Percentiles rank a stretch among this genome's conserved stretches.
Conservation (phyloP, 2,113 vertebrate species). For the Hiodon tergisus region DNA sequence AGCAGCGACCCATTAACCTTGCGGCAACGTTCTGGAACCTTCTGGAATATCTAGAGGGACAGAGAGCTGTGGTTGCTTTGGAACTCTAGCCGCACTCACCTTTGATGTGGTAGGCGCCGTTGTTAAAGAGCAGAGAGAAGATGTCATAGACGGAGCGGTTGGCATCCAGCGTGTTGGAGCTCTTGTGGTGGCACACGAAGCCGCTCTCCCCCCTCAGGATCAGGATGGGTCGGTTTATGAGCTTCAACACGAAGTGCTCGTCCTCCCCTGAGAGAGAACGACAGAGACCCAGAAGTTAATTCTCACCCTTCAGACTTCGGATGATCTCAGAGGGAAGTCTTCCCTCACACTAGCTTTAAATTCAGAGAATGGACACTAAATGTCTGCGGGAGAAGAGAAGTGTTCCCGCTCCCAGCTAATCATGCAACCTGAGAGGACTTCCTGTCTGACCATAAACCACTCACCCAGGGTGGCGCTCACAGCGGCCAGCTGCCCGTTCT, state of each 20-base stretch:
- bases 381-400: too few species aligned
- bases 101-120: slow-evolving; percentile 88
- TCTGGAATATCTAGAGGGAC: too few species aligned
- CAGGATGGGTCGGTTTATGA: slow-evolving; percentile 91
- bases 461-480: slow-evolving; percentile 78
- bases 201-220: slow-evolving; percentile 85
- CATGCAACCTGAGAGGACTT: too few species aligned
- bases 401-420: too few species aligned
- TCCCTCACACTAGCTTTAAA: too few species aligned
- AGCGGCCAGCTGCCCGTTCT: slow-evolving; percentile 86
- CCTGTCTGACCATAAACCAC: slow-evolving; percentile 11
- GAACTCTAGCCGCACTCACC: slow-evolving; percentile 55
- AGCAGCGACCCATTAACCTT: too few species aligned
- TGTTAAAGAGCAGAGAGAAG: slow-evolving; percentile 80
- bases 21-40: too few species aligned
- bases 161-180: slow-evolving; percentile 81
- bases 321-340: too few species aligned
- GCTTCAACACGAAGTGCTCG: slow-evolving; percentile 84
- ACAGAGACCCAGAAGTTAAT: too few species aligned
- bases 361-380: too few species aligned
- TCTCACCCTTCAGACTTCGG: too few species aligned
- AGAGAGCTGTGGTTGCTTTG: too few species aligned
- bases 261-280: slow-evolving; percentile 66
- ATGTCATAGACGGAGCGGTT: slow-evolving; percentile 89
- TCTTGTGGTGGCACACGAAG: slow-evolving; percentile 87